Evolutionary conservation across 2,888 invertebrate species (phyloP), one percentile per base, ranked within the genome.

Genomic region (Achlya flavicornis): DNA sequence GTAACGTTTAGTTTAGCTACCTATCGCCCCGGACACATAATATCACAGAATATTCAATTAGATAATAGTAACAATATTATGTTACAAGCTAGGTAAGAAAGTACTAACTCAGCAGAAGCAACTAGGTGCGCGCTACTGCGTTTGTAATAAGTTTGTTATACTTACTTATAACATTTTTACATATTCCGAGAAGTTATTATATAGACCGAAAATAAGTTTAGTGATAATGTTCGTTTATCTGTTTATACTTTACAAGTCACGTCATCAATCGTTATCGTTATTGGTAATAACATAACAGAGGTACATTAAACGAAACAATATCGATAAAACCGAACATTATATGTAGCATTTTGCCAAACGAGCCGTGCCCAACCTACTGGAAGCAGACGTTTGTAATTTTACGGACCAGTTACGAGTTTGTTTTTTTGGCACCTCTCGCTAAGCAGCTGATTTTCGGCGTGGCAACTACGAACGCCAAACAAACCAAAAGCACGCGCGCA

Each of bases 381-480:
- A 63, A 66, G 64, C 69, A 71, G 67, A 75, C 71, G 66, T 69
- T 64, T 67, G 68, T 66, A 64, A 72, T 70, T 68, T 60, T 60
- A 60, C 60, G 58, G 33, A 14, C 69, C 67, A 69, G 66, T 72
- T 77, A 78, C 75, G 63, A 69, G 71, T 74, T 76, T 76, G 85
- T 87, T 85, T 86, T 86, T 83, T 75, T 85, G 75, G 77, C 78
- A 78, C 73, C 68, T 63, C 62, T 63, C 62, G 58, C 66, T 65
- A 72, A 89, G 85, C 92, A 93, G 92, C 92, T 93, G 92, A 92
- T 92, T 90, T 88, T 89, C 81, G 86, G 86, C 87, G 87, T 89
- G 84, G 88, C 85, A 86, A 87, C 85, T 79, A 79, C 79, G 77
- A 78, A 83, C 79, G 80, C 81, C 79, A 86, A 86, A 88, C 88